Conservation (phyloP, 2,113 vertebrate species). For the Seriola quinqueradiata region DNA sequence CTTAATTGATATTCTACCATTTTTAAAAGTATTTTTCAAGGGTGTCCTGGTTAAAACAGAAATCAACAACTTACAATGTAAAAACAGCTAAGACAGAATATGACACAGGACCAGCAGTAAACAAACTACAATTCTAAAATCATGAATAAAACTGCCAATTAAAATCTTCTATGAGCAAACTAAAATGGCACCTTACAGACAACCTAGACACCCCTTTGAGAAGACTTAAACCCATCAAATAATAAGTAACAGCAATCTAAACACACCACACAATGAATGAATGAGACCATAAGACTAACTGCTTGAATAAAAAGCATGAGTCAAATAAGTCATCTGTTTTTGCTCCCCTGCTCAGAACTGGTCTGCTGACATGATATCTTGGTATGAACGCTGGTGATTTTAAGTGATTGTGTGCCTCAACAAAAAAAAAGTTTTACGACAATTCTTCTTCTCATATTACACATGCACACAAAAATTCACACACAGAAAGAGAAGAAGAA, state of each 20-base stretch:
- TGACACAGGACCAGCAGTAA: background rate
- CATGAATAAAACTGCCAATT: background rate
- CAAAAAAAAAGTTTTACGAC: background rate
- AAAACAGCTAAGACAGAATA: background rate
- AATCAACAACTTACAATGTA: background rate
- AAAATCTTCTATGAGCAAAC: background rate
- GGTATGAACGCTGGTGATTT: background rate
- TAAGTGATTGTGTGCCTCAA: background rate
- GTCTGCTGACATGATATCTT: background rate
- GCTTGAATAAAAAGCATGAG: background rate
- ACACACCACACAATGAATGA: background rate
- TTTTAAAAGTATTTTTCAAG: background rate
- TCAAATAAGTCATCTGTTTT: background rate
- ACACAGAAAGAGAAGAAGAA: constrained; percentile 38
- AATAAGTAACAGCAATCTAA: background rate
- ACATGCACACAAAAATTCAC: constrained; percentile 21
- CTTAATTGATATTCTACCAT: background rate
- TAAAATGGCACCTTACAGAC: background rate
- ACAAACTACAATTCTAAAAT: background rate
- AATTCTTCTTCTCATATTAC: background rate
- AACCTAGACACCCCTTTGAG: background rate
- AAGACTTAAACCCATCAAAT: background rate
- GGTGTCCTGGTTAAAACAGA: constrained; percentile 67
- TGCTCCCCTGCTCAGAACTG: background rate
- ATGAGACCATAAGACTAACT: background rate